These are phyloP conservation scores for Cotesia typhae DNA, from an alignment of 1,140 invertebrate species.

Conservation along the genomic window DNA sequence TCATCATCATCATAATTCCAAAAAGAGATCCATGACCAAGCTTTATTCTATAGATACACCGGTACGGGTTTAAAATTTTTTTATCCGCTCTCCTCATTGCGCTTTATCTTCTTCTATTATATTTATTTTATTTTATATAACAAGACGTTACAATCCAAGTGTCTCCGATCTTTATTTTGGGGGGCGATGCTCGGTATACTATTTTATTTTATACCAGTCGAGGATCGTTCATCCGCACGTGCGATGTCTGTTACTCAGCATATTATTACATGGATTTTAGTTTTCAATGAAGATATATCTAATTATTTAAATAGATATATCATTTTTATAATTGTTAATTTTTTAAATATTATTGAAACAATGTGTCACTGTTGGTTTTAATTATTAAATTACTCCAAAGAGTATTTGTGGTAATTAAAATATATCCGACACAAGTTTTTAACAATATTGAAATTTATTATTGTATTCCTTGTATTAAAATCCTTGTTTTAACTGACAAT, in stretches of 20 bases:
- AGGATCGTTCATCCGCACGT: constrained; percentile 1
- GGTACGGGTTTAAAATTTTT: neutral
- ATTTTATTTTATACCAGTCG: neutral
- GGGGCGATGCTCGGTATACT: neutral
- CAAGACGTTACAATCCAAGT: constrained; percentile 47
- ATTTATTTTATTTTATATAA: constrained; percentile 48
- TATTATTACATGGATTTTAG: neutral
- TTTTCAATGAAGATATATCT: neutral
- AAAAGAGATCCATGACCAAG: constrained; percentile 42
- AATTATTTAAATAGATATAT: too few species aligned
- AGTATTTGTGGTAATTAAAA: too few species aligned
- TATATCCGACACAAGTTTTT: too few species aligned
- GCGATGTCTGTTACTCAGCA: constrained; percentile 23
- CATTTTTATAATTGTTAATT: too few species aligned
- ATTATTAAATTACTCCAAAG: too few species aligned
- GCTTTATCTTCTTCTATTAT: constrained; percentile 38
- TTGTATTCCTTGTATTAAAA: too few species aligned
- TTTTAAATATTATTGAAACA: too few species aligned
- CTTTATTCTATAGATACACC: constrained; percentile 35
- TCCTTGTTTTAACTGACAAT: too few species aligned
- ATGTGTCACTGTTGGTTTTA: too few species aligned
- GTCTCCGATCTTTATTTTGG: neutral
- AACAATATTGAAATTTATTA: too few species aligned
- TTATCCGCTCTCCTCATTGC: neutral
- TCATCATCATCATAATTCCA: constrained; percentile 25